Evolutionary conservation across 2,888 invertebrate genomes (phyloP).

Genomic region (Eubasilissa splendida): DNA sequence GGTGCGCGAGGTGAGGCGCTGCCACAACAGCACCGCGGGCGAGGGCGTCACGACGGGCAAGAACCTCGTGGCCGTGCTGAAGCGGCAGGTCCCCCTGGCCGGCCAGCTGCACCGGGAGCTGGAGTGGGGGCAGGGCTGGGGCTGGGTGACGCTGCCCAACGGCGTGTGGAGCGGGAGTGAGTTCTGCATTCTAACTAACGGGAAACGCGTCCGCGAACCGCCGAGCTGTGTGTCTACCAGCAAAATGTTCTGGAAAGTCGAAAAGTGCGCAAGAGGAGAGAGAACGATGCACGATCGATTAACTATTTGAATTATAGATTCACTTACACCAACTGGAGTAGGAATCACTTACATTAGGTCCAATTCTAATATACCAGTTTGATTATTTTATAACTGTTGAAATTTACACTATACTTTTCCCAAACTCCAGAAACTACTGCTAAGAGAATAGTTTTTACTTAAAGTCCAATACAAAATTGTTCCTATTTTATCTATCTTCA

Average conservation of each 20-base stretch:
- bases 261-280: not conserved
- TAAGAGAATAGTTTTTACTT: too few relatives aligned
- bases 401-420: too few relatives aligned
- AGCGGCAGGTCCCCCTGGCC: conserved; percentile 70
- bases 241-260: not conserved
- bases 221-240: not conserved
- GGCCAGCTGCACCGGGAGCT: conserved; percentile 73
- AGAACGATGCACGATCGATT: too few relatives aligned
- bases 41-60: conserved; percentile 68
- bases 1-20: conserved; percentile 59
- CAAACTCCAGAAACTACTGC: too few relatives aligned
- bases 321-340: too few relatives aligned
- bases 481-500: too few relatives aligned
- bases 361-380: too few relatives aligned
- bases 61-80: conserved; percentile 71
- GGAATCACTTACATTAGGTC: too few relatives aligned
- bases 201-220: too few relatives aligned
- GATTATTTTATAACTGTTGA: too few relatives aligned
- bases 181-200: conserved; percentile 59
- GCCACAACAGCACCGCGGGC: conserved; percentile 62
- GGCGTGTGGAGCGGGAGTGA: conserved; percentile 79
- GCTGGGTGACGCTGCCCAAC: conserved; percentile 80
- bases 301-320: too few relatives aligned
- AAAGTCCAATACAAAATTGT: too few relatives aligned
- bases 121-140: conserved; percentile 85